Base-by-base conservation (phyloP, 1,140 invertebrate species). In the Leptinotarsa texana region DNA sequence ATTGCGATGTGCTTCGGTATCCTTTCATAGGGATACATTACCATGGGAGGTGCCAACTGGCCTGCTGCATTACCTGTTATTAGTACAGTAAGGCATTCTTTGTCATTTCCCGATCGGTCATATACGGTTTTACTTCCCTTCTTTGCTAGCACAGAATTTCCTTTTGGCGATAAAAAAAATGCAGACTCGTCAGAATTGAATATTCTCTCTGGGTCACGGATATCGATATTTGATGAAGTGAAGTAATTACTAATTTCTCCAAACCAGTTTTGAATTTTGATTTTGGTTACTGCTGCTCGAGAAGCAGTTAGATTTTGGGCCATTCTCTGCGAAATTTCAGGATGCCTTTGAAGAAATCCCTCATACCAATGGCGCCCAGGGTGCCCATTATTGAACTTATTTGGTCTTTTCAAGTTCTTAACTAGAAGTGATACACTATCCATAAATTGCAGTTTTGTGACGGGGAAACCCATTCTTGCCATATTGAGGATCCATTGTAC, bases 11-110 rank as follows among this genome's bases (percentile, higher is more conserved):
- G 63, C 21, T 61, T 61, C 17, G 68, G 68, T n/a, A 69, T 69
- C 47, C 71, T 72, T 73, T 73, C 27, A 73, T 73, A 73, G 65
- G 22, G 8, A 13, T 48, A 73, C 33, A 73, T 73, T 42, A 73
- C 49, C 72, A 73, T 73, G 48, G 63, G 57, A 33, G 72, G 62
- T 18, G 72, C 72, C 22, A 73, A 49, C n/a, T 66, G 27, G 21
- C 72, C 72, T 11, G 63, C 72, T 47, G 72, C 72, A 73, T 73
- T 73, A 42, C 33, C 62, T 33, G 62, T 73, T n/a, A 51, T 57
- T 63, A 72, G 51, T n/a, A 72, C 71, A 72, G 71, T 72, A 21
- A 57, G 51, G n/a, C 51, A 33, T 33, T 57, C 51, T 57, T 57
- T 57, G 51, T 57, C 51, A 57, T 57, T 57, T 57, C 51, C 15